phyloP scores from a whole-genome alignment of 2,113 vertebrate genomes.

The Nothoprocta pentlandii region DNA sequence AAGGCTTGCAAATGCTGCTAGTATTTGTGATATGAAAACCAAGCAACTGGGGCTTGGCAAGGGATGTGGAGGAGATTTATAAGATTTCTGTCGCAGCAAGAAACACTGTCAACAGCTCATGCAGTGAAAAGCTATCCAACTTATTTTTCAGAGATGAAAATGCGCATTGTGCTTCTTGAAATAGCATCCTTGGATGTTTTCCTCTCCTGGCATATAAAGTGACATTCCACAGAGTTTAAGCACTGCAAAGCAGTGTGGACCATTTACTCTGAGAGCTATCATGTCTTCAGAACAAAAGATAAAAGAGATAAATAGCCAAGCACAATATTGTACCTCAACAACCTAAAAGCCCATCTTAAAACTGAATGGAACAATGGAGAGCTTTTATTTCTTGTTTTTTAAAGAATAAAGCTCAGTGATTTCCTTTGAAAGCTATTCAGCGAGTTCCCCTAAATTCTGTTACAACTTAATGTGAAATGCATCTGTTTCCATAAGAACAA shows the following conservation, averaged over 20 bases:
- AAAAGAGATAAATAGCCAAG: slow-evolving; percentile 60
- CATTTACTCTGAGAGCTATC: slow-evolving; percentile 24
- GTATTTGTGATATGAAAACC: neutral
- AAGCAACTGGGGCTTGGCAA: neutral
- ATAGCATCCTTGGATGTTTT: slow-evolving; percentile 33
- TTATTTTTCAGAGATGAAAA: slow-evolving; percentile 35
- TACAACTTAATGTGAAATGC: slow-evolving; percentile 33
- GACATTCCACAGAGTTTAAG: slow-evolving; percentile 55
- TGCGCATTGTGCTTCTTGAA: neutral
- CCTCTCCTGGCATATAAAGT: slow-evolving; percentile 16
- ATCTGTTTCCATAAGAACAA: slow-evolving; percentile 54
- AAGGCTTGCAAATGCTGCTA: neutral
- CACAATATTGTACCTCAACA: slow-evolving; percentile 54
- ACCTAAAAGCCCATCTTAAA: slow-evolving; percentile 49
- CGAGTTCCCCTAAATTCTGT: slow-evolving; percentile 46
- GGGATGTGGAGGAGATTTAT: neutral
- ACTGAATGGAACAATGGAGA: slow-evolving; percentile 37
- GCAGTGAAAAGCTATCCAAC: neutral
- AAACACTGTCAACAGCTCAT: neutral
- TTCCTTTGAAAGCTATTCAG: slow-evolving; percentile 58
- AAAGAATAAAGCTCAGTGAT: slow-evolving; percentile 18
- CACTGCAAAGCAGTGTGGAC: neutral
- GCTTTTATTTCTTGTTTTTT: slow-evolving; percentile 43
- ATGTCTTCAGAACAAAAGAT: slow-evolving; percentile 56
- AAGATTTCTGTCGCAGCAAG: neutral